Evolutionary conservation across 2,888 invertebrate species (phyloP).

Genomic region (Caenorhabditis macrosperma): DNA sequence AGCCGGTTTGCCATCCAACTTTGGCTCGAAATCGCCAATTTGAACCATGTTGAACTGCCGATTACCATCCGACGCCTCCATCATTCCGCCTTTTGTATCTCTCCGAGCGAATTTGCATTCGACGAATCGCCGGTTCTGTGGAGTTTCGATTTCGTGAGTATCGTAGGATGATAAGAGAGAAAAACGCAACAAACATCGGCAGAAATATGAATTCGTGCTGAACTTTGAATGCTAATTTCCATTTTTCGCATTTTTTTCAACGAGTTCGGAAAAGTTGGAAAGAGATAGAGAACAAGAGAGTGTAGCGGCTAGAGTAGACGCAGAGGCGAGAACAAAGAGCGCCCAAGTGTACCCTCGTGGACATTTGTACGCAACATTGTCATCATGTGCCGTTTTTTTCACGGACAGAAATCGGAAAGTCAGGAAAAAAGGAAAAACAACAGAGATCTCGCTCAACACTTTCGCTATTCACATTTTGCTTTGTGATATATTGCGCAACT

Average conservation of each 20-base stretch:
- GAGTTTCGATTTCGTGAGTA: not conserved
- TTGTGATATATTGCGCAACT: not conserved
- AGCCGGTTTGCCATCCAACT: not conserved
- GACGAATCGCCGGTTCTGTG: slow-evolving; percentile 26
- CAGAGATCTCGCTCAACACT: not conserved
- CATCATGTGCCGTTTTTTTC: slow-evolving; percentile 13
- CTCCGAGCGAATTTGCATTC: slow-evolving; percentile 22
- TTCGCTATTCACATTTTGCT: not conserved
- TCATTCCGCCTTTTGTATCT: slow-evolving; percentile 29
- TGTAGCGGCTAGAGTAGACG: not conserved
- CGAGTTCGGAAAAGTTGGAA: slow-evolving; percentile 8
- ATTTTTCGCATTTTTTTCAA: not conserved
- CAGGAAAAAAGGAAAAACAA: not conserved
- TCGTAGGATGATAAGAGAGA: not conserved
- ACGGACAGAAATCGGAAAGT: no score
- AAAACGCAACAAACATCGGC: slow-evolving; percentile 46
- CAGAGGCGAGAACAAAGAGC: slow-evolving; percentile 23
- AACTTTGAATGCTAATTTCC: slow-evolving; percentile 9
- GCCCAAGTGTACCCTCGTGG: slow-evolving; percentile 20
- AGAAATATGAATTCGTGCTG: no score
- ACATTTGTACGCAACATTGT: slow-evolving; percentile 9
- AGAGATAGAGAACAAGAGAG: not conserved
- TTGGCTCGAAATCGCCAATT: slow-evolving; percentile 22
- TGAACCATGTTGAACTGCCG: slow-evolving; percentile 18
- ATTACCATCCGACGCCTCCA: slow-evolving; percentile 9